Evolutionary conservation across 2,797 vertebrate species (phyloP), one percentile per base, ranked within the genome.

Genomic region (Chromis chromis): DNA sequence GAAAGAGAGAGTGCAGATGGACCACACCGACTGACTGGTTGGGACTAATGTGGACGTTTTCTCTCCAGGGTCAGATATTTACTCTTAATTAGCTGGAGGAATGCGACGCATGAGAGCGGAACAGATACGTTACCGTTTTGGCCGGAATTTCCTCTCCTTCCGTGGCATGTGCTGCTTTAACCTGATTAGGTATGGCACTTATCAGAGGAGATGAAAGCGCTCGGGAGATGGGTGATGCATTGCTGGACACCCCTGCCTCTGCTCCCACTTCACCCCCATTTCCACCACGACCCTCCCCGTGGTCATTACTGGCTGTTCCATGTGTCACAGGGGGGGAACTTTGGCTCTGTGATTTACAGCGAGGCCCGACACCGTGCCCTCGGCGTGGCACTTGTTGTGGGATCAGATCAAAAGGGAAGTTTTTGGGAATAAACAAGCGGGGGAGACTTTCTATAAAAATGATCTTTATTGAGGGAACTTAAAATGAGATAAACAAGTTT

Each of bases 171-270:
- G 76, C 93, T 93, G 90, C 91, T 93, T 94, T 94, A 94, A 94
- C 94, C 91, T 94, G 94, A 95, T 95, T 95, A 94, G 94, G 94
- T 95, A 94, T 89, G 93, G 93, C 94, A 93, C 93, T 93, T 94
- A 95, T 95, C 94, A 83, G 90, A 76, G 65, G 80, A 94, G 94
- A 95, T 94, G 93, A 95, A 94, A 95, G 94, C 79, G 39, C 86
- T 84, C 24, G 3, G 83, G 75, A 87, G 81, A 90, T 88, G 65
- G 78, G 79, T 90, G 92, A 90, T 78, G 91, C 89, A 92, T 90
- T 89, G 91, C 87, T 76, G 87, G 89, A 91, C 91, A 84, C 89
- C 84, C 83, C 74, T 72, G 57, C 78, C 78, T 82, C 74, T 83
- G 77, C 70, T 81, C 78, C 81, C 67, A 72, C 84, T 70, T 88